phyloP scores from a whole-genome alignment of 1,140 invertebrate species.

The Maniola jurtina region DNA sequence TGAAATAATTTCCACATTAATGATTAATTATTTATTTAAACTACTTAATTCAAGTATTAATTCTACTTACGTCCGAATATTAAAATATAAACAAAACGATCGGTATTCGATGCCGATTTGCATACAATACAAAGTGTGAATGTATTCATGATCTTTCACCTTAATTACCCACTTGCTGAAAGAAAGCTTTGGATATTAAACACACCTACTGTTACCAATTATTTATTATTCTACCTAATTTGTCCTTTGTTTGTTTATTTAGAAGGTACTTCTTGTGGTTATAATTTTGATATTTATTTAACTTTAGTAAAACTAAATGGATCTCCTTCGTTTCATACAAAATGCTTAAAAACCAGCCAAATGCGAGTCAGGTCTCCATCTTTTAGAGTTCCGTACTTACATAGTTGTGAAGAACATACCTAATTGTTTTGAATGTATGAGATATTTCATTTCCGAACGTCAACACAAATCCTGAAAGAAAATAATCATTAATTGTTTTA shows the following conservation, averaged over 20 bases:
- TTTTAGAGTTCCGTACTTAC: too few species aligned
- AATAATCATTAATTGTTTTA: too few species aligned
- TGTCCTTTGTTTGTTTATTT: neutral
- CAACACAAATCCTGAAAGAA: too few species aligned
- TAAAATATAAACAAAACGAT: constrained; percentile 7
- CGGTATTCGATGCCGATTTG: constrained; percentile 17
- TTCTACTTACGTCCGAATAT: neutral
- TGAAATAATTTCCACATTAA: neutral
- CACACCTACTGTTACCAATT: neutral
- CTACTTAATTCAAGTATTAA: constrained; percentile 1
- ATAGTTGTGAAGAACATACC: too few species aligned
- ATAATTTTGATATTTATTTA: too few species aligned
- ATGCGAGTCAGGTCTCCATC: too few species aligned
- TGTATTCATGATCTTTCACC: constrained; percentile 51
- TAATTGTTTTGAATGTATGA: too few species aligned
- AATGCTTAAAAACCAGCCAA: too few species aligned
- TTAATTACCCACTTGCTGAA: constrained; percentile 45
- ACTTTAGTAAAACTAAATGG: too few species aligned
- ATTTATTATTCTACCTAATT: constrained; percentile 18
- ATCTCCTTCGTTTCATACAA: too few species aligned
- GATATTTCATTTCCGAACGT: too few species aligned
- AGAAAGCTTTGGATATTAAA: constrained; percentile 32
- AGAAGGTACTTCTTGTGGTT: too few species aligned
- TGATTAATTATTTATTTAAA: neutral
- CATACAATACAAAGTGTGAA: constrained; percentile 49